A percentile compares a stretch with the other conserved stretches of the same genome.
Evolutionary conservation across 1,140 invertebrate genomes (phyloP).

Genomic region (Atopsyche davidsoni): DNA sequence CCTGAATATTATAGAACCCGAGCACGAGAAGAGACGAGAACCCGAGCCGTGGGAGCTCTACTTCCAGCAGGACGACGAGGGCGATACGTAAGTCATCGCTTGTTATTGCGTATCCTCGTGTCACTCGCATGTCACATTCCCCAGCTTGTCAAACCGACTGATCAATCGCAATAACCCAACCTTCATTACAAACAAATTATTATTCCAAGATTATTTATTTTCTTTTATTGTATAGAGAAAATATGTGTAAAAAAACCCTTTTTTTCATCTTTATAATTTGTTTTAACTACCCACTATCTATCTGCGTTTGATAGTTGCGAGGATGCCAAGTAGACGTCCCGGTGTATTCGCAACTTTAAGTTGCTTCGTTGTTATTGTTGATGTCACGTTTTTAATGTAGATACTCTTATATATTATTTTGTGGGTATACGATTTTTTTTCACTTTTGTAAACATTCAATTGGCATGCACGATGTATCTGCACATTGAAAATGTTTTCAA

Average conservation of each 20-base stretch:
- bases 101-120: not conserved
- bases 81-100: slow-evolving; percentile 59
- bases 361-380: too few species aligned
- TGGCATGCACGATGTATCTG: too few species aligned
- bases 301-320: slow-evolving; percentile 1
- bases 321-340: too few species aligned
- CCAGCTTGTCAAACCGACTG: not conserved
- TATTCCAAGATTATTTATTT: not conserved
- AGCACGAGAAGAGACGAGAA: slow-evolving; percentile 19
- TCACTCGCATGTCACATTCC: too few species aligned
- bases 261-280: not conserved
- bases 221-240: not conserved
- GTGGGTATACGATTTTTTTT: too few species aligned
- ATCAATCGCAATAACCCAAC: slow-evolving; percentile 8
- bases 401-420: too few species aligned
- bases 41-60: slow-evolving; percentile 44
- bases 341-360: too few species aligned
- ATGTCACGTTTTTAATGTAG: too few species aligned
- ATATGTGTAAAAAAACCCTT: not conserved
- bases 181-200: not conserved
- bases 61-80: slow-evolving; percentile 56
- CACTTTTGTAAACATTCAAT: too few species aligned
- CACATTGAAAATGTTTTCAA: too few species aligned
- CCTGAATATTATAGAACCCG: slow-evolving; percentile 14
- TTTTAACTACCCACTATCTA: too few species aligned